Percentiles rank a stretch among this genome's conserved stretches.
Conservation (phyloP, 2,797 vertebrate species). For the Hyperoplus immaculatus region DNA sequence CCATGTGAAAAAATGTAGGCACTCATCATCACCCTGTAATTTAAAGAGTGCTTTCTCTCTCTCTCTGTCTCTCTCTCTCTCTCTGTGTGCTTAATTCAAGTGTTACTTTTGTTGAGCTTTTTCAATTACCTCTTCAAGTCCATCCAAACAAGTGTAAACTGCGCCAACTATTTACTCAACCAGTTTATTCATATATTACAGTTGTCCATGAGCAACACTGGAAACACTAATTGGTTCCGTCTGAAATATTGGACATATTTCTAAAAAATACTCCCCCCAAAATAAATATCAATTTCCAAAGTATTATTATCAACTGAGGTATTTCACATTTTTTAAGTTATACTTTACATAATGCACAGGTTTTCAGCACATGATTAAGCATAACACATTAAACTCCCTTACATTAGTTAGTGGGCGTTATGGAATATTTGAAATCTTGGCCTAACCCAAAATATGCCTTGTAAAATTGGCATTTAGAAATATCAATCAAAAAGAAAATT, state of each 20-base stretch:
- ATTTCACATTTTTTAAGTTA: constrained; percentile 17
- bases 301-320: constrained; percentile 34
- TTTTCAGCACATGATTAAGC: not conserved
- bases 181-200: not conserved
- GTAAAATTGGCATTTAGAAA: not conserved
- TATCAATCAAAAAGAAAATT: not conserved
- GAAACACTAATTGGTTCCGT: not conserved
- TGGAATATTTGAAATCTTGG: not conserved
- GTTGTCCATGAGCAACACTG: not conserved
- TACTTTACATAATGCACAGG: not conserved
- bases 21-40: not conserved
- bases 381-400: not conserved
- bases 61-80: not conserved
- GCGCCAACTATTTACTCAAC: not conserved
- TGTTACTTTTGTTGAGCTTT: not conserved
- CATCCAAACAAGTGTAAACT: not conserved
- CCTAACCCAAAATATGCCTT: not conserved
- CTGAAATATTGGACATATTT: not conserved
- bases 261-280: not conserved
- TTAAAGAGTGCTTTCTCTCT: not conserved
- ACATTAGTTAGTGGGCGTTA: not conserved
- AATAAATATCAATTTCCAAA: too few species aligned
- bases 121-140: constrained; percentile 11
- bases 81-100: not conserved
- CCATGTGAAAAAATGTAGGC: constrained; percentile 12